These are phyloP conservation scores for Clarias pachynema DNA, from an alignment of 2,797 vertebrate species.

Conservation along the genomic window DNA sequence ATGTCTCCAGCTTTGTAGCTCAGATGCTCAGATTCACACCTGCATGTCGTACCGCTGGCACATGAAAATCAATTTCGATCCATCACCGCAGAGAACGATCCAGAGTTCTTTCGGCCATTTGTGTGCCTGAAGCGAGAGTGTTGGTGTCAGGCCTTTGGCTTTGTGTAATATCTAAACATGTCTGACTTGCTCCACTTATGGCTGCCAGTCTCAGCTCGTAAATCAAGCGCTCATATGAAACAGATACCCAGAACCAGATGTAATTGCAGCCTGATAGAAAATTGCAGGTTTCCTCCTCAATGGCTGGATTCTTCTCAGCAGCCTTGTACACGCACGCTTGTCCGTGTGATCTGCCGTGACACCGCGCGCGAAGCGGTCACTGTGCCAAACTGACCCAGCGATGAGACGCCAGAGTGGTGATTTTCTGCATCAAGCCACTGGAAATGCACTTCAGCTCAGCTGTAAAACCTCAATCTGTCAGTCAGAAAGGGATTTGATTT, in stretches of 20 bases:
- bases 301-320: conserved; percentile 3
- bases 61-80: not conserved
- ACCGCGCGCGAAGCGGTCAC: conserved; percentile 43
- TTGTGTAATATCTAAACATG: conserved; percentile 47
- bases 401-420: conserved; percentile 56
- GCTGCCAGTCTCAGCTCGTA: conserved; percentile 62
- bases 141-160: conserved; percentile 31
- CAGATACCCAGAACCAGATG: conserved; percentile 54
- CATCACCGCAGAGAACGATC: not conserved
- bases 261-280: conserved; percentile 65
- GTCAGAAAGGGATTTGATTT: conserved; percentile 59
- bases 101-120: conserved; percentile 10
- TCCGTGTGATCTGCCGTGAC: conserved; percentile 52
- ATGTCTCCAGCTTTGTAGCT: not conserved
- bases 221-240: conserved; percentile 66
- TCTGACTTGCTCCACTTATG: conserved; percentile 45
- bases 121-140: conserved; percentile 17
- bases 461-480: conserved; percentile 69
- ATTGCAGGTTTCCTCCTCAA: conserved; percentile 55
- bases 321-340: conserved; percentile 26
- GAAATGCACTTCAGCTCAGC: conserved; percentile 60
- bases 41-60: not conserved
- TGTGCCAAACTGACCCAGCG: conserved; percentile 57
- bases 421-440: conserved; percentile 55
- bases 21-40: not conserved